phyloP scores from a whole-genome alignment of 2,888 invertebrate genomes.

The Mesorhabditis sp. region DNA sequence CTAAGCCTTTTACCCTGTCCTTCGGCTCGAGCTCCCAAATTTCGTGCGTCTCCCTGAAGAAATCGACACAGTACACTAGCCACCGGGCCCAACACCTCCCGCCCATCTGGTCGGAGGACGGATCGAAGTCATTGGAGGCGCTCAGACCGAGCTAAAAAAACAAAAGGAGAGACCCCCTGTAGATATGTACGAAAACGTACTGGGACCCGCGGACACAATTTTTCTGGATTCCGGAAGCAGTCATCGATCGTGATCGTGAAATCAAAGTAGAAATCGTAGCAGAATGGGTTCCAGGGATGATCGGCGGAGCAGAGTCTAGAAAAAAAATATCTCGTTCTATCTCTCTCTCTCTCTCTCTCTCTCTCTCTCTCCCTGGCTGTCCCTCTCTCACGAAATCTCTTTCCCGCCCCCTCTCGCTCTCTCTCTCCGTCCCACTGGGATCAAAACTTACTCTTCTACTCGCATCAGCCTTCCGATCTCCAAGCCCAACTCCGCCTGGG shows the following conservation, averaged over 20 bases:
- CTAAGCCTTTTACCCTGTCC: neutral
- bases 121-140: conserved; percentile 1
- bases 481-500: neutral
- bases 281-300: neutral
- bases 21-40: neutral
- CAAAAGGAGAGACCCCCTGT: neutral
- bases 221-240: neutral
- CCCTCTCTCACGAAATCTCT: no score
- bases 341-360: no score
- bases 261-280: neutral
- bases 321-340: no score
- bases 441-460: neutral
- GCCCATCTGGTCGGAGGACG: conserved; percentile 1
- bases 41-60: neutral
- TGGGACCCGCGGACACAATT: neutral
- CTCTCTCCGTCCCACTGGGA: no score
- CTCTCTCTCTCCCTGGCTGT: no score
- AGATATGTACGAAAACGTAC: neutral
- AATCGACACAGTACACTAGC: neutral
- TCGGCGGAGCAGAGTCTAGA: neutral
- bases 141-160: neutral
- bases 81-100: neutral
- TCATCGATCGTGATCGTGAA: neutral
- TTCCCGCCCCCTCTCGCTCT: no score
- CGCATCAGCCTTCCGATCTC: neutral